phyloP scores from a whole-genome alignment of 35 echinoderm and acorn worm species.

The Amphiura filiformis region DNA sequence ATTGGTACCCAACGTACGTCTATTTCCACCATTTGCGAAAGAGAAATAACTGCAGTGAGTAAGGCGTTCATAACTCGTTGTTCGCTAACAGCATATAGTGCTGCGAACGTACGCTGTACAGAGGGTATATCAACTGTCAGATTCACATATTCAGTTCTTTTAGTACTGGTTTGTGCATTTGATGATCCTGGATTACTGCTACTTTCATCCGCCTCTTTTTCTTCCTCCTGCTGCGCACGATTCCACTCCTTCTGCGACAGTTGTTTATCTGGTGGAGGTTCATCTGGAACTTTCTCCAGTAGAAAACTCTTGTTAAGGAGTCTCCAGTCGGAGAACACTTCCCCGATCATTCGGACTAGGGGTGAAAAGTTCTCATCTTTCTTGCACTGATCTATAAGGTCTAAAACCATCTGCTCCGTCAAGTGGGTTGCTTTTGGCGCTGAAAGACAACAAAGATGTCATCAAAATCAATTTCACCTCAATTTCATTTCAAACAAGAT shows the following conservation, averaged over 20 bases:
- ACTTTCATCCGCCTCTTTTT: conserved; percentile 45
- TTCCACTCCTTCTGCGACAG: conserved; percentile 17
- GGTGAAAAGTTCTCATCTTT: conserved; percentile 66
- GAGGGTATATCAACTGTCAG: conserved; percentile 77
- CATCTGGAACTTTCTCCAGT: conserved; percentile 48
- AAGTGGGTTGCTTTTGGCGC: conserved; percentile 60
- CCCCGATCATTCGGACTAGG: conserved; percentile 77
- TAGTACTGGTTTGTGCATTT: background rate
- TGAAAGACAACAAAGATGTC: conserved; percentile 35
- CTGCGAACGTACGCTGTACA: conserved; percentile 75
- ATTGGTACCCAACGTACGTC: conserved; percentile 62
- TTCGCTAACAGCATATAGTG: conserved; percentile 50
- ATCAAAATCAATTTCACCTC: background rate
- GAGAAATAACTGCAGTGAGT: conserved; percentile 77
- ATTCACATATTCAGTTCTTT: background rate
- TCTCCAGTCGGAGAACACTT: conserved; percentile 84
- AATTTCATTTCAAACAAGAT: background rate
- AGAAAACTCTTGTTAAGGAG: conserved; percentile 82
- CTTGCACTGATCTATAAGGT: conserved; percentile 69
- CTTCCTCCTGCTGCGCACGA: conserved; percentile 26
- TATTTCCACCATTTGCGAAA: conserved; percentile 71
- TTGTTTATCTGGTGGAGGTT: conserved; percentile 29
- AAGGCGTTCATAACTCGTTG: conserved; percentile 71
- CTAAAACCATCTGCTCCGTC: conserved; percentile 65
- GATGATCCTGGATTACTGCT: background rate